These are phyloP conservation scores for Ramazzottius varieornatus DNA, from an alignment of 2,888 invertebrate species.

Conservation along the genomic window DNA sequence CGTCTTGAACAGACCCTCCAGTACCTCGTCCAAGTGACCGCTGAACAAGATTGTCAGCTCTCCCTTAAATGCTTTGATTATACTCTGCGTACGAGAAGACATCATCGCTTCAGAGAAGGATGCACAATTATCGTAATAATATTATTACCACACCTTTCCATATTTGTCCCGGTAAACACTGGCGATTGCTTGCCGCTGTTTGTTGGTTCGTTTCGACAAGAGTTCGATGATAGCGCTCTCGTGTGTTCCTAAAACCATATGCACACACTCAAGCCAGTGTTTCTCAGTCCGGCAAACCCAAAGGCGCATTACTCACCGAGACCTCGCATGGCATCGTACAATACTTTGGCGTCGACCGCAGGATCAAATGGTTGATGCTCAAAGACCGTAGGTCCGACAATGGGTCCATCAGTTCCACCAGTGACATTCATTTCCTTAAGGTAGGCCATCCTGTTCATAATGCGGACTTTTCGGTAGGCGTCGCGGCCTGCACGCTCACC, in stretches of 20 bases:
- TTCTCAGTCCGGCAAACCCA: too few species aligned
- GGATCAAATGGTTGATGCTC: neutral
- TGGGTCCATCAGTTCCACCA: too few species aligned
- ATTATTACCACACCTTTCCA: slow-evolving; percentile 2
- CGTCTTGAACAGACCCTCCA: neutral
- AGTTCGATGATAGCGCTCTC: neutral
- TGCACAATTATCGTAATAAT: too few species aligned
- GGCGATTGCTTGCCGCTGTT: neutral
- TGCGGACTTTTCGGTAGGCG: too few species aligned
- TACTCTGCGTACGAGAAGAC: neutral
- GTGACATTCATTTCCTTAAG: too few species aligned
- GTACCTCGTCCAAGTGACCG: neutral
- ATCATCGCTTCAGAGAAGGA: neutral
- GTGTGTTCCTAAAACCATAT: neutral
- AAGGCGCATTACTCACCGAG: too few species aligned
- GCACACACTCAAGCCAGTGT: too few species aligned
- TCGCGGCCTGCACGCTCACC: too few species aligned
- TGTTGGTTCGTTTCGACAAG: neutral
- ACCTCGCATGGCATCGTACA: neutral
- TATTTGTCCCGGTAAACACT: neutral
- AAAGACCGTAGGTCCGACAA: neutral
- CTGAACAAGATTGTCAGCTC: neutral
- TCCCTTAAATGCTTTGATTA: neutral
- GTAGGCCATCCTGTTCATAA: too few species aligned
- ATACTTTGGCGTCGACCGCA: neutral